Base-by-base conservation (phyloP, 2,888 invertebrate genomes). In the Polydrusus tereticollis region DNA sequence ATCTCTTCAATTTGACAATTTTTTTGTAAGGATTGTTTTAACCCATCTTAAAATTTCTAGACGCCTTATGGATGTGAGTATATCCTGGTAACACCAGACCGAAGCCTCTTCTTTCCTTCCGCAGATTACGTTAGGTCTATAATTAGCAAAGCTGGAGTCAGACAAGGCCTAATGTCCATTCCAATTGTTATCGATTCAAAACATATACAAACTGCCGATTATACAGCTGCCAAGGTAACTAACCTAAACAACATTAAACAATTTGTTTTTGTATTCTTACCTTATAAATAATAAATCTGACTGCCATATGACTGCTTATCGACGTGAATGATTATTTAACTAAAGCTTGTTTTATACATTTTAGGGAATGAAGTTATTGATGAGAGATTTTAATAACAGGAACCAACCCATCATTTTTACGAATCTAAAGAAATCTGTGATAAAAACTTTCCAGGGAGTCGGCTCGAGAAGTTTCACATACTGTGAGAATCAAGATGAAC, bases 91-190 rank as follows among this genome's bases (percentile, higher is more conserved):
- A 90, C 89, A 2, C 90, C 90, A 0, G 90, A 90, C 77, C 85
- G 90, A 77, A 90, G 89, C 80, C 84, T 91, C 23, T 87, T 88
- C 1, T 91, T 91, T 81, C 91, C 91, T 14, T 90, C 90, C 5
- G 90, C 90, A 4, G 90, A 90, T 75, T 90, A 91, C 78, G 89
- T 91, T 1, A 85, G 90, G 66, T 85, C 86, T 52, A 89, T 93
- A 75, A 90, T 96, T 72, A 90, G 91, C 81, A 94, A 94, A 86
- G 92, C 90, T 14, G 92, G 89, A 16, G 86, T 88, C 8, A 88
- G 88, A 77, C 87, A 88, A 68, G 89, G 88, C n/a, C 87, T 86
- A 72, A 86, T 89, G 79, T 81, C 85, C 77, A 87, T 88, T 50
- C 90, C 90, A 1, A 88, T 90, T 55, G 89, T 91, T 16, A 87